Evolutionary conservation across 2,888 invertebrate genomes (phyloP).

Genomic region (Apoda limacodes): DNA sequence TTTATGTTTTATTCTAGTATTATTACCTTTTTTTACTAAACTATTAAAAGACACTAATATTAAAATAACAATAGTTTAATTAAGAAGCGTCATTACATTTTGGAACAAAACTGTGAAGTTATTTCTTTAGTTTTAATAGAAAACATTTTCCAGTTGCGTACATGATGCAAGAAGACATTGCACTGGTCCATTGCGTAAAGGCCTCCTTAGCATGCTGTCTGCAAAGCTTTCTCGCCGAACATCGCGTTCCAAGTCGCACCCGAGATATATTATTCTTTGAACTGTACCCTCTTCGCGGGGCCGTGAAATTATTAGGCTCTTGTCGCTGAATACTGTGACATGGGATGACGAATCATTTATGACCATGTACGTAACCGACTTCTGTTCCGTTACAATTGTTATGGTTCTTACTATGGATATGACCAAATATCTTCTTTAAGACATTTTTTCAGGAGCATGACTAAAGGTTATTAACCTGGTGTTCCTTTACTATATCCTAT

Average conservation of each 20-base stretch:
- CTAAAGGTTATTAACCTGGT: too few relatives aligned
- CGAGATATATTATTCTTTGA: slow-evolving; percentile 41
- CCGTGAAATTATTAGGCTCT: slow-evolving; percentile 49
- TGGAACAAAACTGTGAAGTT: neutral
- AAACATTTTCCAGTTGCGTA: neutral
- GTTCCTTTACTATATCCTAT: too few relatives aligned
- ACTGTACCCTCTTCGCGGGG: slow-evolving; percentile 20
- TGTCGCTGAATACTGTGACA: slow-evolving; percentile 30
- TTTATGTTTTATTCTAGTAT: too few relatives aligned
- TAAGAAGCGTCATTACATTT: too few relatives aligned
- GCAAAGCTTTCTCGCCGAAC: slow-evolving; percentile 56
- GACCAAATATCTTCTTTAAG: too few relatives aligned
- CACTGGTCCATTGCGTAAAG: slow-evolving; percentile 49
- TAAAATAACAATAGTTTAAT: too few relatives aligned
- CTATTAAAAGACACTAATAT: too few relatives aligned
- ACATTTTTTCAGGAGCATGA: too few relatives aligned
- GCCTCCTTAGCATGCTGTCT: slow-evolving; percentile 57
- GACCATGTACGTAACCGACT: slow-evolving; percentile 39
- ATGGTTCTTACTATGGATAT: too few relatives aligned
- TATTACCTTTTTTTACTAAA: too few relatives aligned
- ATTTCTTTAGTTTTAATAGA: neutral
- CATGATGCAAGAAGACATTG: slow-evolving; percentile 37
- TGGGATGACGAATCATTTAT: slow-evolving; percentile 36
- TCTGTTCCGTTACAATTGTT: neutral
- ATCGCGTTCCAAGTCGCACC: slow-evolving; percentile 44